Evolutionary conservation across 2,888 invertebrate species (phyloP), one percentile per base, ranked within the genome.

Genomic region (Dioctria linearis): DNA sequence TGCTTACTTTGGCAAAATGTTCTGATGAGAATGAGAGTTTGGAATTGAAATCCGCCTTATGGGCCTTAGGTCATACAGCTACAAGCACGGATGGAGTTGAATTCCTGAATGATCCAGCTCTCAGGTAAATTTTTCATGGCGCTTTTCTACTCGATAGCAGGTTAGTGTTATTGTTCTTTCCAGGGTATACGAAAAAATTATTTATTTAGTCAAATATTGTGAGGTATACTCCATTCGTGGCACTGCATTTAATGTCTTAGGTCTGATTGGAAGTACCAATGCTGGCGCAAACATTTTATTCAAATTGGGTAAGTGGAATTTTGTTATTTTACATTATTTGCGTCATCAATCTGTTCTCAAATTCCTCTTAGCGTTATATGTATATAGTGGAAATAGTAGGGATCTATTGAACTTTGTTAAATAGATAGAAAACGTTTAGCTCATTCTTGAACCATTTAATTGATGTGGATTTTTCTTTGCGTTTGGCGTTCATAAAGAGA

Each of bases 221-320:
- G 92, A 93, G 3, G 95, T 98, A 59, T 96, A 97, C 87, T 95
- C 97, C 0, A 91, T 98, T 73, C 91, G 97, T 82, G 97, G 96
- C 3, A 96, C 97, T 0, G 95, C 97, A 1, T 95, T 96, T 88
- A 96, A 96, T 87, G 94, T 94, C 5, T 82, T 88, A 81, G 95
- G 96, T 42, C 90, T 98, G 49, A 92, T 98, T 67, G 95, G 95
- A 0, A 94, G 95, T 80, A 97, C 96, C 0, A 92, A 92, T 83
- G 92, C 93, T 80, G 98, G 98, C 4, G 96, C 96, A 2, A 95
- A 96, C 86, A 88, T 93, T 76, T 90, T 98, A 3, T 90, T 92
- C 66, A 93, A 94, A 87, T 90, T 93, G 84, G 94, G 94, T 91
- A 90, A 88, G 88, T 84, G 57, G 5, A 42, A 65, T 39, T 61